phyloP scores from a whole-genome alignment of 2,113 vertebrate species.

The Etheostoma spectabile region DNA sequence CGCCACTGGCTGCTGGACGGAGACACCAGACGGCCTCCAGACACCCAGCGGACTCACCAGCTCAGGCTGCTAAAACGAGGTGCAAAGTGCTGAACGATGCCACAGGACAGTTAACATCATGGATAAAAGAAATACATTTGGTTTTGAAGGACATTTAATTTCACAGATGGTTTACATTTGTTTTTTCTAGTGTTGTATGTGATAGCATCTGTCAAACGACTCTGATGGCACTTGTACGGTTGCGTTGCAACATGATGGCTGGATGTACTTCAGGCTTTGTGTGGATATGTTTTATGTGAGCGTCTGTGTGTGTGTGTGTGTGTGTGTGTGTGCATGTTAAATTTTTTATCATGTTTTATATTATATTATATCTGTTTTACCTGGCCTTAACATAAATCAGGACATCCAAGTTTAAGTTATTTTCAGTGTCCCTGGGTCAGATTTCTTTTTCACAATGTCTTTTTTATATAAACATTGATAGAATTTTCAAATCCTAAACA shows the following conservation, averaged over 20 bases:
- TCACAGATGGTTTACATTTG: neutral
- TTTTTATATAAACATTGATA: too few relatives aligned
- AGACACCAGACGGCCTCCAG: slow-evolving; percentile 33
- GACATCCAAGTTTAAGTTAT: too few relatives aligned
- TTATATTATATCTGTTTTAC: neutral
- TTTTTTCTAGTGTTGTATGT: neutral
- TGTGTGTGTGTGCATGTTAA: neutral
- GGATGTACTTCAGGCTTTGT: neutral
- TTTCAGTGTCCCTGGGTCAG: too few relatives aligned
- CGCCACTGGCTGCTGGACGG: slow-evolving; percentile 35
- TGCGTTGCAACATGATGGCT: neutral
- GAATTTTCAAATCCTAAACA: too few relatives aligned
- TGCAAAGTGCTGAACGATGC: neutral
- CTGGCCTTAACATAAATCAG: too few relatives aligned
- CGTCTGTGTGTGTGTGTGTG: neutral
- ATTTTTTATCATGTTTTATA: neutral
- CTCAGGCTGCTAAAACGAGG: neutral
- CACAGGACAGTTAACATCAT: neutral
- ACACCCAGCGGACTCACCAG: slow-evolving; percentile 6
- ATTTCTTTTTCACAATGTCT: too few relatives aligned
- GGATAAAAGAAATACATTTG: neutral
- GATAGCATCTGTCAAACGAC: neutral
- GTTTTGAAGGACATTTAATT: neutral
- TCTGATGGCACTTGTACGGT: neutral
- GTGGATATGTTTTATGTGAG: neutral